These are phyloP conservation scores for Folsomia manolachei DNA, from an alignment of 2,888 invertebrate genomes.

Conservation along the genomic window DNA sequence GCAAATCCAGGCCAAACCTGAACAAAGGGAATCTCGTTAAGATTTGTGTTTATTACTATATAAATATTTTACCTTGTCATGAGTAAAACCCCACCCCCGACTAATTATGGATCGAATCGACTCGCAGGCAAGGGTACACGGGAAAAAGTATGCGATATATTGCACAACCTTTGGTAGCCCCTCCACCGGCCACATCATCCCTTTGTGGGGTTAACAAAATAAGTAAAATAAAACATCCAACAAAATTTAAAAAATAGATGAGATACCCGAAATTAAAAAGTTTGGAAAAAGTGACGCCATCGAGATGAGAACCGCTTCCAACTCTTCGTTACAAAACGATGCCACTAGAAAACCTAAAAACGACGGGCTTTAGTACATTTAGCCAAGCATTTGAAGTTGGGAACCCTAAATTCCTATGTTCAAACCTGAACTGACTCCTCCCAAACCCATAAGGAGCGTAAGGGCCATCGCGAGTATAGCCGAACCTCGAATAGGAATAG, in stretches of 20 bases:
- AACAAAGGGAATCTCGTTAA: no score
- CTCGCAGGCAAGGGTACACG: not conserved
- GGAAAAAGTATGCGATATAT: not conserved
- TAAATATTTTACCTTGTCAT: not conserved
- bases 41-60: no score
- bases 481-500: not conserved
- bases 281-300: slow-evolving; percentile 41
- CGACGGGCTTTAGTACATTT: slow-evolving; percentile 18
- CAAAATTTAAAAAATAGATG: not conserved
- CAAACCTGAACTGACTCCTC: no score
- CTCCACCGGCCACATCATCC: not conserved
- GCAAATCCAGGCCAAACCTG: not conserved
- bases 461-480: not conserved
- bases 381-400: not conserved
- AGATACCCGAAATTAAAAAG: slow-evolving; percentile 34
- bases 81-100: not conserved
- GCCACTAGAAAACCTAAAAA: slow-evolving; percentile 78
- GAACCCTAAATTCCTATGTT: not conserved
- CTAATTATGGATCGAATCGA: slow-evolving; percentile 1
- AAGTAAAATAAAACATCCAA: not conserved
- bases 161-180: slow-evolving; percentile 8
- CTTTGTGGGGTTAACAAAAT: not conserved
- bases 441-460: not conserved
- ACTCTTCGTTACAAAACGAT: slow-evolving; percentile 83
- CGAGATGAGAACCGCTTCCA: slow-evolving; percentile 76